These are phyloP conservation scores for Drosophila pseudotalamancana DNA, from an alignment of 2,888 invertebrate species.

Conservation along the genomic window DNA sequence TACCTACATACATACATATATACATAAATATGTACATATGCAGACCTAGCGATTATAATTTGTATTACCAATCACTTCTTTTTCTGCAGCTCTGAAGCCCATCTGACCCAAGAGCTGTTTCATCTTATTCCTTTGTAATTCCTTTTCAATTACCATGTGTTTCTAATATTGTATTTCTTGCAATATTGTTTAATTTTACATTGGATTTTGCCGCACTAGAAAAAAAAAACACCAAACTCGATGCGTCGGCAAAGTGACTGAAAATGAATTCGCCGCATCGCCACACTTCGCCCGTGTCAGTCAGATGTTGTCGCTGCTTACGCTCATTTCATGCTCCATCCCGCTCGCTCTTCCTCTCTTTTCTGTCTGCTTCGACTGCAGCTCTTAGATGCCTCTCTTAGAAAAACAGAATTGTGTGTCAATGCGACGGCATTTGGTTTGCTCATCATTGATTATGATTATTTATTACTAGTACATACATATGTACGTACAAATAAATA, in stretches of 20 bases:
- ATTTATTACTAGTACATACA: conserved; percentile 10
- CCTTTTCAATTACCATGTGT: background rate
- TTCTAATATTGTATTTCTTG: conserved; percentile 16
- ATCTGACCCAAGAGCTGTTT: background rate
- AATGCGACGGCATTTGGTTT: conserved; percentile 36
- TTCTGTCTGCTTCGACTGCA: background rate
- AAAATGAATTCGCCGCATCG: conserved; percentile 59
- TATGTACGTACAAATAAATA: background rate
- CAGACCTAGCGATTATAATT: conserved; percentile 39
- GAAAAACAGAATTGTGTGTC: background rate
- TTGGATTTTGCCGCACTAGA: conserved; percentile 42
- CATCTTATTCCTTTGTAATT: conserved; percentile 13
- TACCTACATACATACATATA: conserved; percentile 6
- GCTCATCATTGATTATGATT: conserved; percentile 46
- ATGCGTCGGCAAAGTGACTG: conserved; percentile 61
- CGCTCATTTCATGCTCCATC: conserved; percentile 20
- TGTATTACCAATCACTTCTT: conserved; percentile 59
- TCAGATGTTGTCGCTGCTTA: conserved; percentile 49
- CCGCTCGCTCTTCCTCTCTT: conserved; percentile 21
- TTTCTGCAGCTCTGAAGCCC: background rate
- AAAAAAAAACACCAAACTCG: conserved; percentile 44
- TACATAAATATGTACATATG: conserved; percentile 29
- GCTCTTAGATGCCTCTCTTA: conserved; percentile 40
- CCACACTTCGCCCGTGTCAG: conserved; percentile 42
- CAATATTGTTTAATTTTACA: conserved; percentile 32